These are phyloP conservation scores for Cisticola juncidis DNA, from an alignment of 2,113 vertebrate genomes.

Conservation along the genomic window DNA sequence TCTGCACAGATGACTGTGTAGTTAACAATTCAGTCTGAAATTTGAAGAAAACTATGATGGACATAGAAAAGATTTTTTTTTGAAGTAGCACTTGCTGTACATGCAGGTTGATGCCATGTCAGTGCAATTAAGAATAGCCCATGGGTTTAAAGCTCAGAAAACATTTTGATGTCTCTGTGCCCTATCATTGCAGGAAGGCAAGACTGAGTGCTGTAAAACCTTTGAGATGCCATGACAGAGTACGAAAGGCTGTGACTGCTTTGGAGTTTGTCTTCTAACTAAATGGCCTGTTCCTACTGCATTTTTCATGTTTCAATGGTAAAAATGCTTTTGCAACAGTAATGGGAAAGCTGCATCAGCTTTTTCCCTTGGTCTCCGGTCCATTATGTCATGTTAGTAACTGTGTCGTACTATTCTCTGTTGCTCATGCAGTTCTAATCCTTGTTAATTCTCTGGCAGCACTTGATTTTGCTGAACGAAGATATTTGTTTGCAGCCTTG, in stretches of 20 bases:
- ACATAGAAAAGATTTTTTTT: not conserved
- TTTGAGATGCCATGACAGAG: not conserved
- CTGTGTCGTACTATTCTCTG: not conserved
- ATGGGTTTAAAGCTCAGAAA: not conserved
- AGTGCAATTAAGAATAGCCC: not conserved
- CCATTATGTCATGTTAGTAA: slow-evolving; percentile 27
- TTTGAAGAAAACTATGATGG: not conserved
- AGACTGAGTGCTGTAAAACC: not conserved
- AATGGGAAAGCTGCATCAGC: slow-evolving; percentile 24
- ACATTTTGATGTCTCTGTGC: not conserved
- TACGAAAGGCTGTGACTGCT: not conserved
- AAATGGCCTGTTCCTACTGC: not conserved
- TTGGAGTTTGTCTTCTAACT: not conserved
- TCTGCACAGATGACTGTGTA: too few relatives aligned
- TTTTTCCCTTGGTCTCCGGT: not conserved
- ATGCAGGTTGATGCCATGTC: not conserved
- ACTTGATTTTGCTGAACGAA: slow-evolving; percentile 11
- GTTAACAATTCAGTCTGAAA: not conserved
- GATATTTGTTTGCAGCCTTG: not conserved
- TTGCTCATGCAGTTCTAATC: slow-evolving; percentile 55
- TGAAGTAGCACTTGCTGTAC: not conserved
- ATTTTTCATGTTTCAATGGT: not conserved
- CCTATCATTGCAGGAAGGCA: not conserved
- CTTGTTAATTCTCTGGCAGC: not conserved
- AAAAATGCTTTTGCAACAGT: slow-evolving; percentile 16